Percentiles rank a stretch among this genome's conserved stretches.
phyloP scores from a whole-genome alignment of 2,113 vertebrate genomes.

The Aspidoscelis tigris region DNA sequence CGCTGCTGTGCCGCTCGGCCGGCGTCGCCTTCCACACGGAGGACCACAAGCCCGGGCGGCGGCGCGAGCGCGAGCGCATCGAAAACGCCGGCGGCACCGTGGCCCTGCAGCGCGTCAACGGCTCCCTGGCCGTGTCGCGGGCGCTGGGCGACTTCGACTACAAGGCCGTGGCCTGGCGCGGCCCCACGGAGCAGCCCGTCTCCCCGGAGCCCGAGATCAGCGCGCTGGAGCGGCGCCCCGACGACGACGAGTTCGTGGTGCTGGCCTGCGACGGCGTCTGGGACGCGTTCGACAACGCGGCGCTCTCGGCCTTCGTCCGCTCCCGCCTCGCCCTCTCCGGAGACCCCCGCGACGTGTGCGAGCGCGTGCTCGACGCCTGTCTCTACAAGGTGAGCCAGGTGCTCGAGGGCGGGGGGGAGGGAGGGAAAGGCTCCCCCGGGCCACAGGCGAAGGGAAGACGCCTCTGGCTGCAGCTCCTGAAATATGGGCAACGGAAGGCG shows the following conservation, averaged over 20 bases:
- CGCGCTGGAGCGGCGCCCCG: constrained; percentile 69
- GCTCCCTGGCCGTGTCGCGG: constrained; percentile 84
- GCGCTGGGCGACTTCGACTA: constrained; percentile 84
- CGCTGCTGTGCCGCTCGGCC: constrained; percentile 76
- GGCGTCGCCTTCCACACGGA: constrained; percentile 82
- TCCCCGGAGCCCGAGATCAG: constrained; percentile 84
- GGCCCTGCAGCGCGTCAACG: constrained; percentile 78
- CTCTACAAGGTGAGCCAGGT: constrained; percentile 80
- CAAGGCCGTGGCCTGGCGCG: constrained; percentile 81
- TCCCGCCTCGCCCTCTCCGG: constrained; percentile 78
- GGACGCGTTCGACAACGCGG: constrained; percentile 81
- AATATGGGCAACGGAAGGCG: too few relatives aligned
- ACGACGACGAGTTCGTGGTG: constrained; percentile 81
- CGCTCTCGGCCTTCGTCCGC: constrained; percentile 77
- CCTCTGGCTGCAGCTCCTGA: too few relatives aligned
- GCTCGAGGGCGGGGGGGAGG: too few relatives aligned
- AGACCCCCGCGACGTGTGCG: constrained; percentile 81
- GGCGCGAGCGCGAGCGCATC: constrained; percentile 82
- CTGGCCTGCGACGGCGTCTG: constrained; percentile 85
- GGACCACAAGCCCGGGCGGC: constrained; percentile 83
- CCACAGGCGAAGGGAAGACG: too few relatives aligned
- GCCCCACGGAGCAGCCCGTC: constrained; percentile 82
- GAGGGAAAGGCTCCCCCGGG: too few relatives aligned
- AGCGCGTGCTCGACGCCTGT: constrained; percentile 81
- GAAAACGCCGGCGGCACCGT: constrained; percentile 83